phyloP scores from a whole-genome alignment of 2,113 vertebrate species.

The Trinectes maculatus region DNA sequence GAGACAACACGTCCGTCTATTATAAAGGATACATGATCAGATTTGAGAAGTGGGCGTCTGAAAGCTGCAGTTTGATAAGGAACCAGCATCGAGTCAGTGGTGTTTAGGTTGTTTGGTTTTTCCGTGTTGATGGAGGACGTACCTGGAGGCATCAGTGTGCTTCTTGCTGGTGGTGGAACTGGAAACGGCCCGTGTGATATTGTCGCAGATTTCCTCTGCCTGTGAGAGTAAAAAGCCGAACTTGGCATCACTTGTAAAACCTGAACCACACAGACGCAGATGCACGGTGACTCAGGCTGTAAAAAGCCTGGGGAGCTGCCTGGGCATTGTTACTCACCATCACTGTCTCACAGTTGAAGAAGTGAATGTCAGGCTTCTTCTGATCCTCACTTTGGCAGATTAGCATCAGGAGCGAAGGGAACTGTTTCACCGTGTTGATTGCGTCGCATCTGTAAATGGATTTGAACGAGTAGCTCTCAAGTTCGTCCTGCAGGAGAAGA shows the following conservation, averaged over 20 bases:
- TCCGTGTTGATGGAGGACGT: not conserved
- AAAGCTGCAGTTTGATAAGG: too few species aligned
- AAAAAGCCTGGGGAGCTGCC: too few species aligned
- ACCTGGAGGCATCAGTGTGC: conserved; percentile 78
- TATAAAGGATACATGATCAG: too few species aligned
- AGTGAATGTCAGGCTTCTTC: conserved; percentile 83
- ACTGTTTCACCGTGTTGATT: conserved; percentile 70
- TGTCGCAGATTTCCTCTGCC: conserved; percentile 84
- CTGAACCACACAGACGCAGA: conserved; percentile 5
- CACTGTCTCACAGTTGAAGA: conserved; percentile 84
- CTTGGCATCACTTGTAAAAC: conserved; percentile 44
- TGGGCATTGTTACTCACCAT: conserved; percentile 74
- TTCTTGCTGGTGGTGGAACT: conserved; percentile 64
- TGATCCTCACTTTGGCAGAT: conserved; percentile 82
- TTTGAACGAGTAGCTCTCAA: conserved; percentile 81
- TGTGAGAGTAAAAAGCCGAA: conserved; percentile 41
- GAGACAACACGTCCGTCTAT: too few species aligned
- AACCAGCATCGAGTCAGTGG: not conserved
- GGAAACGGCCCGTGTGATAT: conserved; percentile 81
- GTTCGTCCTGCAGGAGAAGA: conserved; percentile 79
- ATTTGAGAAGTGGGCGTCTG: too few species aligned
- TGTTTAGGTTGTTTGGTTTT: not conserved
- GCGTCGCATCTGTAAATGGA: conserved; percentile 84
- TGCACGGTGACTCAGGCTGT: not conserved
- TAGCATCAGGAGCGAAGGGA: conserved; percentile 82